phyloP scores from a whole-genome alignment of 2,888 invertebrate species.

The Lycophotia porphyrea region DNA sequence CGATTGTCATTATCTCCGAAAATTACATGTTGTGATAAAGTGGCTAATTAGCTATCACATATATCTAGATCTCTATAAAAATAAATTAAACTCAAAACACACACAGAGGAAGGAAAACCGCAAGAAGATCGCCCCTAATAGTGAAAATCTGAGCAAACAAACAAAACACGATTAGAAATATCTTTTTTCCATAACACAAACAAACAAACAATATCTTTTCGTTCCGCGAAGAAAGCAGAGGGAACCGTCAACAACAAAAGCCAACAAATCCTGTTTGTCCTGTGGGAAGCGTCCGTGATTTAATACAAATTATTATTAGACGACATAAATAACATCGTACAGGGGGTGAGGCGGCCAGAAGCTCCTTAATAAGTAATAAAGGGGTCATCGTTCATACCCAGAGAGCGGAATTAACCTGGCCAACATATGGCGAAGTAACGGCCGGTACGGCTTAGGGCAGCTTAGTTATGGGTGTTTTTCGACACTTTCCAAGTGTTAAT shows the following conservation, averaged over 20 bases:
- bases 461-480: conserved; percentile 67
- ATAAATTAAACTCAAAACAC: conserved; percentile 32
- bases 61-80: background rate
- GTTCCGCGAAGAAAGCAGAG: conserved; percentile 76
- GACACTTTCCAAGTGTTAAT: conserved; percentile 61
- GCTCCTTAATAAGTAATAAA: conserved; percentile 90
- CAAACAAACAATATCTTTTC: conserved; percentile 80
- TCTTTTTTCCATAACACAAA: conserved; percentile 78
- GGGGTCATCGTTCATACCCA: conserved; percentile 88
- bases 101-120: conserved; percentile 23
- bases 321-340: conserved; percentile 88
- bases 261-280: conserved; percentile 89
- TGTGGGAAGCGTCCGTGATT: conserved; percentile 87
- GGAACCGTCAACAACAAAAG: conserved; percentile 86
- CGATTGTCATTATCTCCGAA: background rate
- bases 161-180: conserved; percentile 70
- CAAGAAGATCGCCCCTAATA: conserved; percentile 53
- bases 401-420: conserved; percentile 83
- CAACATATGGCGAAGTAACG: conserved; percentile 81
- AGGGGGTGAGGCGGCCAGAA: conserved; percentile 80
- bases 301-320: conserved; percentile 91
- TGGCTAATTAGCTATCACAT: background rate
- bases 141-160: conserved; percentile 62
- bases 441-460: conserved; percentile 61
- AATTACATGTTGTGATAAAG: background rate